Percentiles rank a stretch among this genome's conserved stretches.
Evolutionary conservation across 2,113 vertebrate species (phyloP).

Genomic region (Ictalurus punctatus): DNA sequence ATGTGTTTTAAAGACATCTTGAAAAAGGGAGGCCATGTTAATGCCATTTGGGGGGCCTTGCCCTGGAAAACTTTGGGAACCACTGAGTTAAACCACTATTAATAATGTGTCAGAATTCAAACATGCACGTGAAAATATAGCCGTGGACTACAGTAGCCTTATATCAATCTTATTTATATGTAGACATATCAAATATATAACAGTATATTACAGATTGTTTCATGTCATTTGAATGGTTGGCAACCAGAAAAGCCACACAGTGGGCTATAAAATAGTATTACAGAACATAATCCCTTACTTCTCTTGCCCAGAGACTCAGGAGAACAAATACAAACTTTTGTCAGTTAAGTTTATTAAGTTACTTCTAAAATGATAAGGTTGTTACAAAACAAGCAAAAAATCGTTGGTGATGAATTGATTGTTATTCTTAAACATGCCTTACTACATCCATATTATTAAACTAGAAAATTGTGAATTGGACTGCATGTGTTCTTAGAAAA

Average conservation of each 20-base stretch:
- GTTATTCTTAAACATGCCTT: neutral
- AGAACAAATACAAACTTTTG: neutral
- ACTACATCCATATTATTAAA: too few relatives aligned
- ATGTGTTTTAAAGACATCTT: too few relatives aligned
- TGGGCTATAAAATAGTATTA: neutral
- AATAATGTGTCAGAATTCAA: neutral
- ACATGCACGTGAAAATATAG: neutral
- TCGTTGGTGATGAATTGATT: constrained; percentile 1
- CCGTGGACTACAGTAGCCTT: neutral
- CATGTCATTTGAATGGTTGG: neutral
- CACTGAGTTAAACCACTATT: too few relatives aligned
- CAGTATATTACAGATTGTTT: neutral
- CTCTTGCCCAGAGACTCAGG: neutral
- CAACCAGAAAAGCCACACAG: neutral
- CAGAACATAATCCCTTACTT: neutral
- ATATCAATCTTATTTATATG: neutral
- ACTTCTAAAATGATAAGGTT: neutral
- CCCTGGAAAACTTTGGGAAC: too few relatives aligned
- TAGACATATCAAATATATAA: neutral
- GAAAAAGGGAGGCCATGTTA: too few relatives aligned
- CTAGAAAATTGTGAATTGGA: too few relatives aligned
- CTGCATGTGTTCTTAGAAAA: too few relatives aligned
- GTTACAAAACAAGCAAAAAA: neutral
- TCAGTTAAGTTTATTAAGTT: constrained; percentile 8
- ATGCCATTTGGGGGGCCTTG: too few relatives aligned